phyloP scores from a whole-genome alignment of 2,888 invertebrate genomes.

The Heliconius cydno region DNA sequence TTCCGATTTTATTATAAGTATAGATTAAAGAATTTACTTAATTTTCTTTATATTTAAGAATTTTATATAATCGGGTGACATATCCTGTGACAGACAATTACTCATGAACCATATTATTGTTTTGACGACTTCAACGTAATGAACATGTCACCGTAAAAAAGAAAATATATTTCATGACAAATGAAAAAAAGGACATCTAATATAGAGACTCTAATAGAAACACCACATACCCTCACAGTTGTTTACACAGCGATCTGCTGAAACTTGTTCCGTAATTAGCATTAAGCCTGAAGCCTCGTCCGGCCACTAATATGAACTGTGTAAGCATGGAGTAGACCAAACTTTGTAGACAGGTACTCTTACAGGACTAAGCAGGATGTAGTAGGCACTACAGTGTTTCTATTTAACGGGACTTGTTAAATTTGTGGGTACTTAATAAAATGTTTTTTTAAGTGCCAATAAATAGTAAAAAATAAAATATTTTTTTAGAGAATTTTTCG shows the following conservation, averaged over 20 bases:
- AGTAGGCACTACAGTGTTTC: slow-evolving; percentile 16
- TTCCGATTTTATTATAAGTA: neutral
- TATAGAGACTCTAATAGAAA: neutral
- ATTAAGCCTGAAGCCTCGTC: slow-evolving; percentile 35
- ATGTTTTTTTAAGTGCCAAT: neutral
- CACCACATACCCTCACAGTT: neutral
- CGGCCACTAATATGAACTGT: slow-evolving; percentile 36
- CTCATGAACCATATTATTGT: neutral
- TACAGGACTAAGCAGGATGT: slow-evolving; percentile 28
- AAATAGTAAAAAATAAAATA: too few relatives aligned
- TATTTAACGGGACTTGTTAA: slow-evolving; percentile 10
- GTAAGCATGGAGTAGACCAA: slow-evolving; percentile 24
- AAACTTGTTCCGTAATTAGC: slow-evolving; percentile 38
- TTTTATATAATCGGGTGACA: neutral
- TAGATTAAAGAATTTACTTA: neutral
- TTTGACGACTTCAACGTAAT: too few relatives aligned
- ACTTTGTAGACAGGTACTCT: slow-evolving; percentile 46
- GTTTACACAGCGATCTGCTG: slow-evolving; percentile 34
- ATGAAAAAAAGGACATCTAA: neutral
- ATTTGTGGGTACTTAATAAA: neutral
- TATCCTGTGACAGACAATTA: neutral
- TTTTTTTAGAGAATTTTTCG: too few relatives aligned
- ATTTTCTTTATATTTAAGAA: too few relatives aligned
- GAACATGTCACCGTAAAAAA: too few relatives aligned
- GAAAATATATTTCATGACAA: neutral